Conservation (phyloP, 2,888 invertebrate genomes). For the Nomada ferruginata region DNA sequence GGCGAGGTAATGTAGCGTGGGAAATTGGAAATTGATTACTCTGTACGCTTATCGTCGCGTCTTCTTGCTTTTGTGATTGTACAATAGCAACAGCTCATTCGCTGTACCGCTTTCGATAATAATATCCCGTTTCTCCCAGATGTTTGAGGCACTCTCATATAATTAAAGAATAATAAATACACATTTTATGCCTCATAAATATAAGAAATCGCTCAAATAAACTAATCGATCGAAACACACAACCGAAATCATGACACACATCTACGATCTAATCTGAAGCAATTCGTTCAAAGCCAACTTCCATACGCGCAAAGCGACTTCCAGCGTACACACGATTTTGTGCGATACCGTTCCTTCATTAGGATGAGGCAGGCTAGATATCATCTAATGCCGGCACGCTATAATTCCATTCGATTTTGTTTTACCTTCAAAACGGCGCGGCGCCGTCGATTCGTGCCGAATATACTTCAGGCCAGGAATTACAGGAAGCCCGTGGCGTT, state of each 20-base stretch:
- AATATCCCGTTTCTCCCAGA: too few relatives aligned
- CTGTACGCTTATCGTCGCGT: too few relatives aligned
- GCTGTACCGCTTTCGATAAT: too few relatives aligned
- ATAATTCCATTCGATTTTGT: slow-evolving; percentile 14
- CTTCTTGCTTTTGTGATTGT: too few relatives aligned
- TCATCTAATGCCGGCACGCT: neutral
- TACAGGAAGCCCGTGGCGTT: slow-evolving; percentile 10
- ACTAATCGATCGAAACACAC: too few relatives aligned
- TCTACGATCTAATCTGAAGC: neutral
- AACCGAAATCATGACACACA: neutral
- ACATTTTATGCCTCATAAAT: too few relatives aligned
- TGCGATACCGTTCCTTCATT: neutral
- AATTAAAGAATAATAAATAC: too few relatives aligned
- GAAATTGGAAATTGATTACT: too few relatives aligned
- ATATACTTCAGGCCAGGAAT: slow-evolving; percentile 34
- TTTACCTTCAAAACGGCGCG: neutral
- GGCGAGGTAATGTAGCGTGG: too few relatives aligned
- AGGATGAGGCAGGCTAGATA: neutral
- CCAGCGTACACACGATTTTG: neutral
- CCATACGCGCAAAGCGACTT: neutral
- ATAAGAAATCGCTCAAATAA: too few relatives aligned
- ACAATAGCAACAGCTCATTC: too few relatives aligned
- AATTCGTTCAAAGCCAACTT: neutral
- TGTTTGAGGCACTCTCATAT: too few relatives aligned
- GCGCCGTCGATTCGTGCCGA: slow-evolving; percentile 29